phyloP scores from a whole-genome alignment of 2,113 vertebrate genomes.

The Nothocercus nigrocapillus region DNA sequence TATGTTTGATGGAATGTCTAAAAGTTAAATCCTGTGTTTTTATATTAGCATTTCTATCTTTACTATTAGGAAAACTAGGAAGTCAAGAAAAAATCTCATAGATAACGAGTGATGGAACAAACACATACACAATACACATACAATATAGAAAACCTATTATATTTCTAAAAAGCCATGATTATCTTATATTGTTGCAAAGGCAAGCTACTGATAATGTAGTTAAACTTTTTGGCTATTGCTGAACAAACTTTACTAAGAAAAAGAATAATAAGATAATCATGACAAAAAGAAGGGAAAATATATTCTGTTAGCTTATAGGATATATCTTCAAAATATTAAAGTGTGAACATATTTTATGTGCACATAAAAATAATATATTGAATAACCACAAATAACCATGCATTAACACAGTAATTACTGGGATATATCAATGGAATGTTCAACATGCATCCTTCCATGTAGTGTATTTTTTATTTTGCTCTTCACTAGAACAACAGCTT shows the following conservation, averaged over 20 bases:
- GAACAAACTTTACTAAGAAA: background rate
- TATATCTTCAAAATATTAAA: background rate
- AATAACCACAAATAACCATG: background rate
- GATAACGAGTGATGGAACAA: background rate
- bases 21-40: background rate
- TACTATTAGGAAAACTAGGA: background rate
- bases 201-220: background rate
- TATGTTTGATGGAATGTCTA: background rate
- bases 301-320: background rate
- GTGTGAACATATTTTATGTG: background rate
- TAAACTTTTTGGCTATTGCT: background rate
- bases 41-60: background rate
- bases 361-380: accelerated
- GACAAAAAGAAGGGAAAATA: background rate
- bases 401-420: background rate
- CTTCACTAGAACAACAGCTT: constrained; percentile 20
- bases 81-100: background rate
- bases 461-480: constrained; percentile 18
- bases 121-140: background rate
- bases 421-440: background rate
- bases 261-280: background rate
- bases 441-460: background rate
- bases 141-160: background rate
- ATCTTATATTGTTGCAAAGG: background rate
- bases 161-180: background rate